Base-by-base conservation (phyloP, 2,113 vertebrate species). In the Osmerus mordax region DNA sequence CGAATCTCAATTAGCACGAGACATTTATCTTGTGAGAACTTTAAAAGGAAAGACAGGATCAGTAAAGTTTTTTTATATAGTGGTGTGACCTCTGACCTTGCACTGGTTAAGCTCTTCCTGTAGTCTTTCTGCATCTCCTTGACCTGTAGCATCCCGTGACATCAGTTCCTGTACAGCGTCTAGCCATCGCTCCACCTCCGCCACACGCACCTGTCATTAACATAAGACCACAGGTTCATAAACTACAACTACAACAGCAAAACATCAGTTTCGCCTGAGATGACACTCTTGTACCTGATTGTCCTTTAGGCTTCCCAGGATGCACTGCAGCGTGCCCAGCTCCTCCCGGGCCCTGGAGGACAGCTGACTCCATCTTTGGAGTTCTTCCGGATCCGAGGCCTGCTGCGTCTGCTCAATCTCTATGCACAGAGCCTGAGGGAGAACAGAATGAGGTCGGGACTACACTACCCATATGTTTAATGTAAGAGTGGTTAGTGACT, bases 41-140 rank as follows among this genome's bases (percentile, higher is more conserved):
- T 2, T 5, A 41, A 6, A 41, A 9, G 36, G 8, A 41, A 41
- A 41, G 36, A 7, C 36, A 4, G 36, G 36, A 41, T 41, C 36
- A 1, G 36, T 41, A 0, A 9, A 41, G 36, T 15, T 59, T 6
- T 6, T 41, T 51, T 23, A 23, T 23, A 23, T 23, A 69, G 54
- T 2, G 15, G 8, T 9, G 12, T 62, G 47, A 65, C n/a, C 61
- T 64, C 86, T 91, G 71, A 99, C 97, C 83, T 89, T 92, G 88
- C 95, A 98, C 58, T 94, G 91, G 77, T 93, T 93, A 66, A 98
- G 90, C 69, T 97, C 95, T 59, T 91, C 93, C 75, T 94, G 92
- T 14, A 97, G 87, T 18, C 79, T 92, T 62, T 92, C 89, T 0
- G 81, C 21, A 3, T 94, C 90, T 6, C 89, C 89, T 25, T 89